Evolutionary conservation across 2,113 vertebrate genomes (phyloP), one percentile per base, ranked within the genome.

Genomic region (Hippolais icterina): DNA sequence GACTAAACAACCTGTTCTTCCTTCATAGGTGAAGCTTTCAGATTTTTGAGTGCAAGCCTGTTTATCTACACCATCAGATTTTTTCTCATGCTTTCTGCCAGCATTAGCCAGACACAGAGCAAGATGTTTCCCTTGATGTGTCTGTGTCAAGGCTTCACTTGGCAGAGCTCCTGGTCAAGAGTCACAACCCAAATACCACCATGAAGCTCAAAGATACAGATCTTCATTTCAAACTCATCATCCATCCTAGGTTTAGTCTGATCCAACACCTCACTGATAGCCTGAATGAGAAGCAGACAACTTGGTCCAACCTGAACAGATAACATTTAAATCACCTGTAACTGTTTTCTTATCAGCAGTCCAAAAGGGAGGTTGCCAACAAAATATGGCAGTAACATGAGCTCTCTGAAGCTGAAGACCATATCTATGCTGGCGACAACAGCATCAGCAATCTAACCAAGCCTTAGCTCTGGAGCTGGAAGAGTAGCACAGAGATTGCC

Each of bases 271-370:
- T 56, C 28, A 4, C 12, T 69, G 66, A 23, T 2, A 6, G 15
- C 5, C 11, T 47, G 18, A 60, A 49, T 6, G 18, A 84, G 41
- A 71, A 24, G 27, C 52, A 93, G 42, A 31, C 0, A 0, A 19
- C 42, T 79, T 1, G 2, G 29, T 70, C 65, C 41, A 42, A 12
- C 22, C 46, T 77, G 41, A 56, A 72, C 23, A 47, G 53, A 4
- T 35, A 69, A 56, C 2, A 10, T 64, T 77, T 47, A 88, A 74
- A 59, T 59, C 37, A 28, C 49, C 47, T 35, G 21, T 19, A 93
- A 63, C 21, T 37, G 16, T 35, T 56, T 52, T 60, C 33, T 74
- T 33, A 84, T 24, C 29, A 74, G 29, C 28, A 81, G 25, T 50
- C 69, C 41, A 50, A 75, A 83, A 82, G 35, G 14, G 28, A 78